A percentile compares a stretch with the other conserved stretches of the same genome.
phyloP scores from a whole-genome alignment of 1,140 invertebrate species.

The Drosophila mayri region DNA sequence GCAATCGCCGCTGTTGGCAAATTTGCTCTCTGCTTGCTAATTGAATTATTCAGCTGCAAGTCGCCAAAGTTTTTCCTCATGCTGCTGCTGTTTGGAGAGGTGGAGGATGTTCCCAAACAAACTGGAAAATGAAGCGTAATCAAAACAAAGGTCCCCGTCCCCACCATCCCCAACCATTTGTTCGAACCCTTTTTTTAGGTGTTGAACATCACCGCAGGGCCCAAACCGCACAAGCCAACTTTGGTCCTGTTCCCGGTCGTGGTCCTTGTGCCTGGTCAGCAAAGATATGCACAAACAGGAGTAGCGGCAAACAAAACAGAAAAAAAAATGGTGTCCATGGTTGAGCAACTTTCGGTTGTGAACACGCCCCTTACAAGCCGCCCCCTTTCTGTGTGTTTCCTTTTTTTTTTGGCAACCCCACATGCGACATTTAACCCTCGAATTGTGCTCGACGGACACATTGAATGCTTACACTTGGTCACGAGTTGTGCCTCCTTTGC shows the following conservation, averaged over 20 bases:
- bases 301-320: slow-evolving; percentile 21
- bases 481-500: slow-evolving; percentile 6
- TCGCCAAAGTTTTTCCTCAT: slow-evolving; percentile 37
- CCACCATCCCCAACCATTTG: background rate
- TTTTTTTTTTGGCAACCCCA: slow-evolving; percentile 30
- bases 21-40: slow-evolving; percentile 62
- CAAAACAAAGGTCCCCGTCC: slow-evolving; percentile 38
- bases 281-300: slow-evolving; percentile 76
- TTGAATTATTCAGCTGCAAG: slow-evolving; percentile 78
- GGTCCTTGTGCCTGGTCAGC: slow-evolving; percentile 65
- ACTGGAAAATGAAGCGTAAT: slow-evolving; percentile 52
- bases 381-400: background rate
- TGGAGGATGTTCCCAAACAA: slow-evolving; percentile 28
- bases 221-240: slow-evolving; percentile 61
- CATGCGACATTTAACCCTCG: slow-evolving; percentile 80
- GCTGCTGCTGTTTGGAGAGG: background rate
- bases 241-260: slow-evolving; percentile 36
- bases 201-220: slow-evolving; percentile 78
- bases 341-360: slow-evolving; percentile 67
- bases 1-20: slow-evolving; percentile 37
- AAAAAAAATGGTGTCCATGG: slow-evolving; percentile 54
- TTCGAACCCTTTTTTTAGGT: slow-evolving; percentile 66
- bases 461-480: slow-evolving; percentile 53
- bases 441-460: slow-evolving; percentile 69
- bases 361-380: slow-evolving; percentile 33